phyloP scores from a whole-genome alignment of 2,113 vertebrate genomes.

The Dasyprocta punctata region DNA sequence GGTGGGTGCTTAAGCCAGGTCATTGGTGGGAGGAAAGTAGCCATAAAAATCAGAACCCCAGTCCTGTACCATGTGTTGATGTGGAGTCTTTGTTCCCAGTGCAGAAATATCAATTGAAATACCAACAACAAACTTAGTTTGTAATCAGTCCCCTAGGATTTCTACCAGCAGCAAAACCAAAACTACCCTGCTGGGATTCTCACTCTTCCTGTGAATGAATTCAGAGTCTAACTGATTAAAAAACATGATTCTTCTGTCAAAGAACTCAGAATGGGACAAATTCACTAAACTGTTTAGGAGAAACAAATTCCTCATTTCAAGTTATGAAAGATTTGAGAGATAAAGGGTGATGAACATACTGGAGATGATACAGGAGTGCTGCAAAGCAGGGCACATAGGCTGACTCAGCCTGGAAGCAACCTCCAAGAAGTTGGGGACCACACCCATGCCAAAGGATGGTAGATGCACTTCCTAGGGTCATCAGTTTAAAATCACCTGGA shows the following conservation, averaged over 20 bases:
- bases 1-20: neutral
- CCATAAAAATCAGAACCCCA: neutral
- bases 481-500: neutral
- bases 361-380: neutral
- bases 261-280: neutral
- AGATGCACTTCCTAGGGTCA: neutral
- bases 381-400: neutral
- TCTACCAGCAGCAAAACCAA: neutral
- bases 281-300: neutral
- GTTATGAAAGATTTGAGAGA: neutral
- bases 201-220: neutral
- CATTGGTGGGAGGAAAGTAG: neutral
- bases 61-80: neutral
- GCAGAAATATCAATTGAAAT: slow-evolving; percentile 27
- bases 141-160: neutral
- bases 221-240: neutral
- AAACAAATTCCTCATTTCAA: neutral
- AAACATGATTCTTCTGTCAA: neutral
- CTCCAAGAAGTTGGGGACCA: neutral
- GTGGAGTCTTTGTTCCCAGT: neutral
- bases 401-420: neutral
- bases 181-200: neutral
- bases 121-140: neutral
- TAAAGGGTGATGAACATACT: neutral
- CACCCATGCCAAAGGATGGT: neutral